A percentile compares a stretch with the other conserved stretches of the same genome.
These are phyloP conservation scores for Tringa solitaria DNA, from an alignment of 2,113 vertebrate genomes.

Conservation along the genomic window DNA sequence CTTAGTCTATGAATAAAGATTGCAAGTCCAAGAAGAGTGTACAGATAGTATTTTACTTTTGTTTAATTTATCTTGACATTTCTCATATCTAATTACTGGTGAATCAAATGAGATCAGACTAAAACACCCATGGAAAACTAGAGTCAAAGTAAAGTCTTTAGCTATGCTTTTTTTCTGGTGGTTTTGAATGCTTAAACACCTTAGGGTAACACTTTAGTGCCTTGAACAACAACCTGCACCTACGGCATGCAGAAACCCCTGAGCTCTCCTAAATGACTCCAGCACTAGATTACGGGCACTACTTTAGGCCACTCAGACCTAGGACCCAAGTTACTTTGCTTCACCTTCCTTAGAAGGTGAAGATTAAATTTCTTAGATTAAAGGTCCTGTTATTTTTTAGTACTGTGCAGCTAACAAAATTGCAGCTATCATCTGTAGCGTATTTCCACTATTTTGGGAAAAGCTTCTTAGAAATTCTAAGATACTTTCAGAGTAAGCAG, in stretches of 20 bases:
- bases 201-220: neutral
- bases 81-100: neutral
- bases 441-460: neutral
- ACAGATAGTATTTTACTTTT: conserved; percentile 3
- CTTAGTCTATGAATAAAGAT: neutral
- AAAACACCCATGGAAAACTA: neutral
- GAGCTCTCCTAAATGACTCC: neutral
- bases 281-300: neutral
- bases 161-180: neutral
- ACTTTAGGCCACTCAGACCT: neutral
- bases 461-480: neutral
- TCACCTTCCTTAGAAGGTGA: too few relatives aligned
- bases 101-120: neutral
- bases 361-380: too few relatives aligned
- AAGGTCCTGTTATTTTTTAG: neutral
- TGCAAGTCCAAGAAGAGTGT: neutral
- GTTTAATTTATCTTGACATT: conserved; percentile 1
- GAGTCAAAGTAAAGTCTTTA: neutral
- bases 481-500: neutral
- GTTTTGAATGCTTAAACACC: neutral
- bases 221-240: neutral
- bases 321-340: neutral
- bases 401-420: neutral
- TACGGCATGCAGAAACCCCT: neutral
- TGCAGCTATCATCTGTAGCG: neutral